A percentile compares a stretch with the other conserved stretches of the same genome.
Evolutionary conservation across 2,113 vertebrate genomes (phyloP).

Genomic region (Anser cygnoides): DNA sequence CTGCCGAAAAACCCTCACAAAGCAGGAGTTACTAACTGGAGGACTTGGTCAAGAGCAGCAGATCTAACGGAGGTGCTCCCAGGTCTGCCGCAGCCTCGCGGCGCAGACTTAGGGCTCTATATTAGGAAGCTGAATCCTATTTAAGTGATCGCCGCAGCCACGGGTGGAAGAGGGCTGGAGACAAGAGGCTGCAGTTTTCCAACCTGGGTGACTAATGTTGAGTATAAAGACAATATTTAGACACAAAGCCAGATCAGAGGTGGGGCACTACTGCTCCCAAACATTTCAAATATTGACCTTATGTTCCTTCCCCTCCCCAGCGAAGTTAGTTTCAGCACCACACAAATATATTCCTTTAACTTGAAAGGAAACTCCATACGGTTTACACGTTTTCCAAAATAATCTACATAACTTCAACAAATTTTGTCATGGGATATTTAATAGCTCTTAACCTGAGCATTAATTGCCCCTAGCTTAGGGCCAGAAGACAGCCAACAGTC

Average conservation of each 20-base stretch:
- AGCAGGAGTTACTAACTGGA: neutral
- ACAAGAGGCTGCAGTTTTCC: neutral
- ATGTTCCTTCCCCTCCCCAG: neutral
- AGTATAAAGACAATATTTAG: neutral
- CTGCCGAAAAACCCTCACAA: neutral
- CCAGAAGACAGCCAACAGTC: neutral
- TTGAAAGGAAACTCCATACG: neutral
- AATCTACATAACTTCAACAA: neutral
- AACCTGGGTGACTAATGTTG: neutral
- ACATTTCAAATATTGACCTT: neutral
- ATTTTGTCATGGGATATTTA: neutral
- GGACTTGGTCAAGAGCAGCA: neutral
- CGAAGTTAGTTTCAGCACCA: neutral
- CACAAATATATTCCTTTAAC: neutral
- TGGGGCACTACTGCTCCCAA: neutral
- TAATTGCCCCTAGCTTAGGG: neutral
- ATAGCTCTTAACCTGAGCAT: neutral
- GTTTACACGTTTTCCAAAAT: neutral
- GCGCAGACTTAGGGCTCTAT: conserved; percentile 23
- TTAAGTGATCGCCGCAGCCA: conserved; percentile 18
- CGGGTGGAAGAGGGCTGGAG: neutral
- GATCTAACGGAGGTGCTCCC: neutral
- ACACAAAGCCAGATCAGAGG: neutral
- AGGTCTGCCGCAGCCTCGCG: neutral
- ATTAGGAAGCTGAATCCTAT: conserved; percentile 50